These are phyloP conservation scores for Diglossa cyanea DNA, from an alignment of 2,797 vertebrate species.

Conservation along the genomic window DNA sequence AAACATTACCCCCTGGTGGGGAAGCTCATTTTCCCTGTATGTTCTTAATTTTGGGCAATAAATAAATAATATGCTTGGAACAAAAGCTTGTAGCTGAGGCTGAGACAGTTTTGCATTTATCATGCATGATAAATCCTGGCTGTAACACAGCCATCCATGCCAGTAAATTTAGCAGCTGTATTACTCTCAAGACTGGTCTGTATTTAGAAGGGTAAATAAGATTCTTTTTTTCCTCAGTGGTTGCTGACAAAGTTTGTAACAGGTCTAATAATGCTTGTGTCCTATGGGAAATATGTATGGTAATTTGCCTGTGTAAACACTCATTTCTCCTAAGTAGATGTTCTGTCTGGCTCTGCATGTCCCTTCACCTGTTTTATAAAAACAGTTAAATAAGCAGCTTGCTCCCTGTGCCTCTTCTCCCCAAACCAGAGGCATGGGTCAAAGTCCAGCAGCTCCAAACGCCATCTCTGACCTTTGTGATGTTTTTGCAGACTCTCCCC, in stretches of 20 bases:
- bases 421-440: not conserved
- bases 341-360: not conserved
- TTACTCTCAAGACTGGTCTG: not conserved
- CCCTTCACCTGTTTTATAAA: not conserved
- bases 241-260: slow-evolving; percentile 18
- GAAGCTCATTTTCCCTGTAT: not conserved
- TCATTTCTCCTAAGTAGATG: not conserved
- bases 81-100: not conserved
- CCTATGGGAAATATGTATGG: slow-evolving; percentile 62
- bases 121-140: not conserved
- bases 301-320: slow-evolving; percentile 24
- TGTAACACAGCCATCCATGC: not conserved
- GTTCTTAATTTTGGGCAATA: not conserved
- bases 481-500: not conserved
- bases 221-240: not conserved
- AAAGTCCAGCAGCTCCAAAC: not conserved
- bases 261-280: slow-evolving; percentile 37
- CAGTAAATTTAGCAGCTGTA: not conserved
- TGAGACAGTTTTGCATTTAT: not conserved
- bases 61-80: not conserved
- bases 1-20: accelerated
- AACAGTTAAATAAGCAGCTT: not conserved
- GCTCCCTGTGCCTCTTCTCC: not conserved
- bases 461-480: not conserved
- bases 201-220: slow-evolving; percentile 26